Conservation (phyloP, 2,797 vertebrate genomes). For the Betta splendens region DNA sequence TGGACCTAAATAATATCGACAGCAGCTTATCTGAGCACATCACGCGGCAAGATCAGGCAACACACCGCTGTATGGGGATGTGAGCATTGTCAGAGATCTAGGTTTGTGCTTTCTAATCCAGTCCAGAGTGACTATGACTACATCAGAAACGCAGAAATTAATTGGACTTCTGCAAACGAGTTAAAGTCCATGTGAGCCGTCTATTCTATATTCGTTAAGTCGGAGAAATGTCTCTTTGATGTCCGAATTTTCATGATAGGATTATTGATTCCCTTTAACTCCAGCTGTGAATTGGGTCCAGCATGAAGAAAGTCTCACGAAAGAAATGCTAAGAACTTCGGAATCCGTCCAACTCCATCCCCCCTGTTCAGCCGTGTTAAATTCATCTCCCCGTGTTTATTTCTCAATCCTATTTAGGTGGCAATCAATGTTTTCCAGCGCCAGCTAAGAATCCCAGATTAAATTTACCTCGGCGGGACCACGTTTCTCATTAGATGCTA, state of each 20-base stretch:
- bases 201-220: slow-evolving; percentile 58
- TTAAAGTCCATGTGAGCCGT: slow-evolving; percentile 23
- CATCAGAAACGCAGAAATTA: slow-evolving; percentile 35
- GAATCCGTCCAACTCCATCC: slow-evolving; percentile 28
- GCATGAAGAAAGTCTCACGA: slow-evolving; percentile 24
- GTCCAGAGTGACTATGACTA: slow-evolving; percentile 27
- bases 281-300: slow-evolving; percentile 43
- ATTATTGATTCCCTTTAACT: slow-evolving; percentile 70
- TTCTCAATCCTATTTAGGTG: slow-evolving; percentile 12
- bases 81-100: slow-evolving; percentile 19
- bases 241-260: slow-evolving; percentile 38
- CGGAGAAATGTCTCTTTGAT: slow-evolving; percentile 48
- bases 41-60: slow-evolving; percentile 19
- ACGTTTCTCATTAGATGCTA: slow-evolving; percentile 53
- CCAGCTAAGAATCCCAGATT: slow-evolving; percentile 40
- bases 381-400: not conserved
- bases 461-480: slow-evolving; percentile 30
- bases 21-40: not conserved
- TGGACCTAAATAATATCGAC: slow-evolving; percentile 21
- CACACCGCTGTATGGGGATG: slow-evolving; percentile 17
- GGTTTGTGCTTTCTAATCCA: slow-evolving; percentile 37
- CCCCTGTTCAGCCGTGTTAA: slow-evolving; percentile 5
- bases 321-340: slow-evolving; percentile 36
- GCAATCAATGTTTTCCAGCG: slow-evolving; percentile 21
- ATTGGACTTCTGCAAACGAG: slow-evolving; percentile 38